Percentiles rank a stretch among this genome's conserved stretches.
These are phyloP conservation scores for Callipepla californica DNA, from an alignment of 2,113 vertebrate species.

Conservation along the genomic window DNA sequence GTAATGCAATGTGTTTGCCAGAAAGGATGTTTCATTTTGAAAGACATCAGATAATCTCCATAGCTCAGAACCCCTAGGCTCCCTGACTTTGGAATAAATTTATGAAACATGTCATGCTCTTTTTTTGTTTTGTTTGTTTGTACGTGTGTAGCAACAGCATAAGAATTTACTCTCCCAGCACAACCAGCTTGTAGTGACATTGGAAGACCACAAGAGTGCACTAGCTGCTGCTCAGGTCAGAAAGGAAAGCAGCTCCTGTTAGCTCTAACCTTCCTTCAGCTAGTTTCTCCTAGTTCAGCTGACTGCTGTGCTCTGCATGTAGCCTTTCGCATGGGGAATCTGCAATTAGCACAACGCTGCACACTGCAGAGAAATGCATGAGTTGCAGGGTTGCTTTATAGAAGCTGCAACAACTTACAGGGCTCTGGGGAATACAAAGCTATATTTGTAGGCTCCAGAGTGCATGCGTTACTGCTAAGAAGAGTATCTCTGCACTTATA, in stretches of 20 bases:
- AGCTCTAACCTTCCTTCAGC: slow-evolving; percentile 15
- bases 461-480: neutral
- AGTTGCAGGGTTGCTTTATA: neutral
- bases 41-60: neutral
- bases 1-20: neutral
- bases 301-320: slow-evolving; percentile 69
- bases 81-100: neutral
- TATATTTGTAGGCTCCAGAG: neutral
- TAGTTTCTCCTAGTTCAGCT: neutral
- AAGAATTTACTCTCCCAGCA: slow-evolving; percentile 91
- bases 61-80: neutral
- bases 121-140: slow-evolving; percentile 75
- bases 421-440: neutral
- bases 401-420: neutral
- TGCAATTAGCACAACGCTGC: neutral
- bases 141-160: slow-evolving; percentile 86
- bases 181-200: slow-evolving; percentile 89
- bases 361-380: slow-evolving; percentile 67
- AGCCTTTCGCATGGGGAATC: slow-evolving; percentile 30
- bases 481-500: neutral
- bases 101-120: slow-evolving; percentile 65
- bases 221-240: slow-evolving; percentile 95
- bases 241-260: slow-evolving; percentile 53
- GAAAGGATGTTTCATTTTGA: neutral
- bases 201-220: slow-evolving; percentile 99